These are phyloP conservation scores for Tenodera sinensis DNA, from an alignment of 2,888 invertebrate species.

Conservation along the genomic window DNA sequence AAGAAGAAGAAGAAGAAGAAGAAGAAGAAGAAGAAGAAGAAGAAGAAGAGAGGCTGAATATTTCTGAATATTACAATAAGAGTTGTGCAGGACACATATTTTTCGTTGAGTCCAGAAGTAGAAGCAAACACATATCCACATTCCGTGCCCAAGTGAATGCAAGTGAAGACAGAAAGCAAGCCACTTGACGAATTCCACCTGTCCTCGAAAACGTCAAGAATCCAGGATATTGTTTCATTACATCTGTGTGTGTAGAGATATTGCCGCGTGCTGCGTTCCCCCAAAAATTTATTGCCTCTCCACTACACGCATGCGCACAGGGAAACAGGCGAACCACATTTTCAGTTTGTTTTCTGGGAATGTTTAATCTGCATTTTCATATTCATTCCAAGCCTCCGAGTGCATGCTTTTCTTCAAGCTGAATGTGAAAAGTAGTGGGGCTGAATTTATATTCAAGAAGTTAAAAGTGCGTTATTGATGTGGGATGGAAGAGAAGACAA, in stretches of 20 bases:
- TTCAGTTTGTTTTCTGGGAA: background rate
- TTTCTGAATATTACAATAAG: no score
- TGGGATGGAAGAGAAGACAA: background rate
- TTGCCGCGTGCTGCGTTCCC: background rate
- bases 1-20: no score
- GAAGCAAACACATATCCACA: background rate
- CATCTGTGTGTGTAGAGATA: background rate
- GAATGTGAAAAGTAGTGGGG: background rate
- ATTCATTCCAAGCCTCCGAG: background rate
- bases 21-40: no score
- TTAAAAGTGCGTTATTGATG: background rate
- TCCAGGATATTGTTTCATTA: conserved; percentile 2
- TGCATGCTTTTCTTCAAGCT: no score
- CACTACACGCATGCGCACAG: background rate
- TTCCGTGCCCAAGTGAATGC: background rate
- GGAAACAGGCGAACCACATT: background rate
- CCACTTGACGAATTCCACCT: background rate
- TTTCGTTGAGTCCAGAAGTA: no score
- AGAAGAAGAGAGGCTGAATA: no score
- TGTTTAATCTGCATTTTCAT: background rate
- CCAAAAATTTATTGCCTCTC: background rate
- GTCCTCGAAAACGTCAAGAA: background rate
- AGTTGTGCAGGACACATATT: no score
- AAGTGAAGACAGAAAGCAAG: background rate
- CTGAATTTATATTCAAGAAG: background rate